A percentile compares a stretch with the other conserved stretches of the same genome.
phyloP scores from a whole-genome alignment of 2,797 vertebrate species.

The Hoplostethus mediterraneus region DNA sequence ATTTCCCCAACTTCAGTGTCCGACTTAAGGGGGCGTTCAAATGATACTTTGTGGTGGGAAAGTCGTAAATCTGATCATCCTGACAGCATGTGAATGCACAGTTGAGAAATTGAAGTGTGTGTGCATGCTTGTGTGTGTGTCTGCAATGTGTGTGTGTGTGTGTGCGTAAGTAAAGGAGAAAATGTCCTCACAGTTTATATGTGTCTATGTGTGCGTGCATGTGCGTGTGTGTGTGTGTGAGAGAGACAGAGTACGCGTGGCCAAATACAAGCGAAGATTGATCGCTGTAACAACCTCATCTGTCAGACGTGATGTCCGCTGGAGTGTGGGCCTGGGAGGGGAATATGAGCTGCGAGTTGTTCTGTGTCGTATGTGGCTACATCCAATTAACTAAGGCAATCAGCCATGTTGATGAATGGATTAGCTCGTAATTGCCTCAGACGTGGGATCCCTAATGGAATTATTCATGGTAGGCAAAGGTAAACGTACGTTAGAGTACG shows the following conservation, averaged over 20 bases:
- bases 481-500: slow-evolving; percentile 40
- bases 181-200: slow-evolving; percentile 3
- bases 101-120: neutral
- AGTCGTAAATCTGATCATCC: too few relatives aligned
- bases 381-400: slow-evolving; percentile 80
- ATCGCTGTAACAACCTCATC: slow-evolving; percentile 41
- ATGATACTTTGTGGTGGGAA: too few relatives aligned
- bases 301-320: slow-evolving; percentile 42
- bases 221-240: slow-evolving; percentile 4
- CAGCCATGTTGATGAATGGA: slow-evolving; percentile 76
- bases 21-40: too few relatives aligned
- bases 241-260: neutral
- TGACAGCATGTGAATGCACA: too few relatives aligned
- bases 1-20: too few relatives aligned
- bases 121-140: neutral
- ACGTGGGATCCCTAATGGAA: slow-evolving; percentile 67
- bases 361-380: slow-evolving; percentile 49
- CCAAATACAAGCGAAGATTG: slow-evolving; percentile 28
- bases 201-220: slow-evolving; percentile 12
- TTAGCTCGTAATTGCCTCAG: slow-evolving; percentile 70
- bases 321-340: slow-evolving; percentile 28
- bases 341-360: slow-evolving; percentile 43
- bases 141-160: too few relatives aligned
- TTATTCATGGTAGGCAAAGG: slow-evolving; percentile 61
- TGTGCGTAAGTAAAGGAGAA: neutral